Base-by-base conservation (phyloP, 2,888 invertebrate genomes). In the Tiliacea aurago region DNA sequence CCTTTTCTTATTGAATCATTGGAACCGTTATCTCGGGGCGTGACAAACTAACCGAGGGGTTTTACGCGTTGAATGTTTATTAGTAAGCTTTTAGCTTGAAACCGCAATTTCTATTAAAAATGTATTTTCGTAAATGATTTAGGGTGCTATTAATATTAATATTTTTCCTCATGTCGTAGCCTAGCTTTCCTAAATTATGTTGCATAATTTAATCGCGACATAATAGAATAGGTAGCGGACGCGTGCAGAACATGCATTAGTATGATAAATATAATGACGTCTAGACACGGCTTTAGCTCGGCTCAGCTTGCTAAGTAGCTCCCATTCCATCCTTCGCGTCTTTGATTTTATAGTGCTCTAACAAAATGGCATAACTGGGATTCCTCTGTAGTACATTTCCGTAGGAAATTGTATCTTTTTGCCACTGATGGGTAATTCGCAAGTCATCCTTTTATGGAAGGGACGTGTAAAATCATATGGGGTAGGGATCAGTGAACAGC, bases 41-140 rank as follows among this genome's bases (percentile, higher is more conserved):
- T 71, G 75, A 78, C 84, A 83, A 74, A 59, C 68, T 66, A 58
- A 76, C 58, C 61, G 64, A 80, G 79, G 79, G 84, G 74, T 87
- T 89, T 90, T 90, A 90, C 86, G 84, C 76, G 49, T 63, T 59
- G 28, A 77, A 66, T 65, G 33, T 68, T 47, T 43, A 80, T 84
- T 84, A 81, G 66, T 76, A 85, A 80, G 63, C 67, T 47, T 73
- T 69, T 68, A 68, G 55, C 43, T 23, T 59, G 43, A 62, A 76
- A 70, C 63, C 66, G n/a, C 59, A 55, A 53, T 66, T 65, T 66
- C 37, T 66, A 79, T 41, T 41, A 41, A 67, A 64, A 66, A 80
- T 13, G 6, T 59, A 62, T 79, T 72, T 56, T 45, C 13, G 33
- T 56, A n/a, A 49, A 45, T 61, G 13, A 62, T 49, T 37, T 41